Base-by-base conservation (phyloP, 1,140 invertebrate species). In the Carposina sasakii region DNA sequence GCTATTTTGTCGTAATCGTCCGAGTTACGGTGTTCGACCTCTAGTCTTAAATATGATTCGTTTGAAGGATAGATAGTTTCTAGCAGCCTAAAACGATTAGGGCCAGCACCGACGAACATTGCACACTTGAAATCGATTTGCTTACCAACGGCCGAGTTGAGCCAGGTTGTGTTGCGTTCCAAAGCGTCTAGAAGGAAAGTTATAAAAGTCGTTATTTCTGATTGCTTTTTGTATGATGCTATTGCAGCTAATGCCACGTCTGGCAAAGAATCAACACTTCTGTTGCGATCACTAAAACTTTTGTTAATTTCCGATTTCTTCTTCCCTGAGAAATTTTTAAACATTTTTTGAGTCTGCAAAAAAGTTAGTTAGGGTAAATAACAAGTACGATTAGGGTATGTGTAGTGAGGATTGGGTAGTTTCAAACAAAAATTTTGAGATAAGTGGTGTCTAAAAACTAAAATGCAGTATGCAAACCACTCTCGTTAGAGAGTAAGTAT, bases 1-100 rank as follows among this genome's bases (percentile, higher is more conserved):
- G 76, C 76, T 28, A 79, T 54, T 61, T 82, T 82, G 40, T 82
- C 78, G 52, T 75, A 55, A 54, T 82, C 78, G 48, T 79, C 78
- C 0, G 72, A 75, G 9, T 79, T 71, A 45, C 59, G 69, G 0
- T 67, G 43, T 46, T 79, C 76, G 0, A 82, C 74, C 65, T 79
- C 69, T 0, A 82, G 45, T 46, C 67, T 70, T 2, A 76, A 48
- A 44, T 67, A 57, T 19, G 63, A 42, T 6, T 67, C 62, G 31
- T 45, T 46, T 13, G 54, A 55, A 5, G 78, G 78, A 40, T 82
- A 82, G 19, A 82, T 76, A 17, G 71, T 66, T 58, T 79, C 63
- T 52, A 73, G 71, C 1, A 79, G 47, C 45, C 77, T 69, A 43
- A 82, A 82, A 40, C 78, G 58, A 48, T 82, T 79, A 5, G 78